Conservation (phyloP, 1,140 invertebrate species). For the Muscidifurax raptorellus region DNA sequence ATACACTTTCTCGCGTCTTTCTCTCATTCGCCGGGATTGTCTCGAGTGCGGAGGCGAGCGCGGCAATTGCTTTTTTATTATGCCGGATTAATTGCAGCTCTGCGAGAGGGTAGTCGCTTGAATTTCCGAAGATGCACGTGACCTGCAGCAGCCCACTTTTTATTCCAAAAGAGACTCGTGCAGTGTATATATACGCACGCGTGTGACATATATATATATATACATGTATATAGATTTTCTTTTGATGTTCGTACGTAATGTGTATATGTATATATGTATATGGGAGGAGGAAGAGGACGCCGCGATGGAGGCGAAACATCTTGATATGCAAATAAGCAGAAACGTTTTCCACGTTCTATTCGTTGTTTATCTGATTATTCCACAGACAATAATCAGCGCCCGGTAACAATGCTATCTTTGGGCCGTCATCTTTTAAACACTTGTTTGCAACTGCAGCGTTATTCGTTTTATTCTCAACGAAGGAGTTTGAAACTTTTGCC, state of each 20-base stretch:
- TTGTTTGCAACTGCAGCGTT: neutral
- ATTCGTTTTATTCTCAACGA: neutral
- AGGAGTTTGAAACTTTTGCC: neutral
- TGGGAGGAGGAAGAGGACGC: too few species aligned
- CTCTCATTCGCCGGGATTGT: neutral
- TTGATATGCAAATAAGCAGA: neutral
- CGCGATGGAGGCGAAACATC: neutral
- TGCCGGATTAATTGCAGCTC: neutral
- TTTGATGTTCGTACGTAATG: too few species aligned
- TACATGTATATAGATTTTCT: too few species aligned
- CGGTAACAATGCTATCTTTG: slow-evolving; percentile 24
- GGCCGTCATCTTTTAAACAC: neutral
- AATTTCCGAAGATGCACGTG: neutral
- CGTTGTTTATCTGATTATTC: neutral
- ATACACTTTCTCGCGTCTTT: neutral
- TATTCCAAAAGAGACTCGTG: too few species aligned
- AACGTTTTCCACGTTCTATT: neutral
- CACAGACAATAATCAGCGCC: neutral
- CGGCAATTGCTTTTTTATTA: neutral
- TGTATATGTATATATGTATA: too few species aligned
- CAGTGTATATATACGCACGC: too few species aligned
- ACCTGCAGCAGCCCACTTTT: neutral
- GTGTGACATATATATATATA: too few species aligned
- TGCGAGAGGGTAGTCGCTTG: neutral
- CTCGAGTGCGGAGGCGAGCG: neutral